A percentile compares a stretch with the other conserved stretches of the same genome.
phyloP scores from a whole-genome alignment of 2,888 invertebrate genomes.

The Pterobdella sp. region DNA sequence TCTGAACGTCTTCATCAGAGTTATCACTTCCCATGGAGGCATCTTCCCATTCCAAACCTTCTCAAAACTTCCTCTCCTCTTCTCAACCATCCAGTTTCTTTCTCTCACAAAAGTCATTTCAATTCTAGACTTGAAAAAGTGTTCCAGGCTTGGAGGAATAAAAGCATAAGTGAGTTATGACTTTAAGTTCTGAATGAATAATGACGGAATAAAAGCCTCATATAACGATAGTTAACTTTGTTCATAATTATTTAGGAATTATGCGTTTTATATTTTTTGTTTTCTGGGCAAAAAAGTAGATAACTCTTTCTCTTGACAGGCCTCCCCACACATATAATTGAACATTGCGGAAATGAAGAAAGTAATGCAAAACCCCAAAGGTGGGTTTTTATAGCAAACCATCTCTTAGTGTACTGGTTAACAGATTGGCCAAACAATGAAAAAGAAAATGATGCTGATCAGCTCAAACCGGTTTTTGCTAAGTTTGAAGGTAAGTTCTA shows the following conservation, averaged over 20 bases:
- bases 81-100: neutral
- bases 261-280: neutral
- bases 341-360: neutral
- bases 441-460: neutral
- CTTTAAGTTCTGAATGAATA: too few relatives aligned
- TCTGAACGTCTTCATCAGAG: neutral
- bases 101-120: slow-evolving; percentile 1
- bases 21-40: slow-evolving; percentile 3
- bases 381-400: neutral
- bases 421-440: neutral
- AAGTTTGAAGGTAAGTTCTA: slow-evolving; percentile 16
- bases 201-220: too few relatives aligned
- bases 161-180: neutral
- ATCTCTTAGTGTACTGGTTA: neutral
- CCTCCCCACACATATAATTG: neutral
- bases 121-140: neutral
- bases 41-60: neutral
- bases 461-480: neutral
- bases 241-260: neutral
- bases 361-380: neutral
- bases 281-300: neutral
- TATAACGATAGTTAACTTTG: neutral
- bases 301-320: neutral
- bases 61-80: neutral
- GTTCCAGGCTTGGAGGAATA: neutral